These are phyloP conservation scores for Taeniopygia guttata DNA, from an alignment of 2,797 vertebrate genomes.

Conservation along the genomic window DNA sequence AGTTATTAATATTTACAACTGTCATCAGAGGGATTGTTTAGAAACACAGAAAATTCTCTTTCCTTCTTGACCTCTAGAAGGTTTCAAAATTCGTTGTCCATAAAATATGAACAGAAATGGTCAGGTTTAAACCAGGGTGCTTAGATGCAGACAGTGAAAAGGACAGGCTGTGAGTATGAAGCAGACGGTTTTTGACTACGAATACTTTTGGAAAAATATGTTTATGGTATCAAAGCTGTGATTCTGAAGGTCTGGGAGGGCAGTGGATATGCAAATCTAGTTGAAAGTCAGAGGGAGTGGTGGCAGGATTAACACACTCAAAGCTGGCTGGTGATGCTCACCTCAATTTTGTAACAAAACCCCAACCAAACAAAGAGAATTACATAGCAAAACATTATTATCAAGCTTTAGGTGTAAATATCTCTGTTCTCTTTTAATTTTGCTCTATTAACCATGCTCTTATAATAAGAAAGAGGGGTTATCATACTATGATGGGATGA, in stretches of 20 bases:
- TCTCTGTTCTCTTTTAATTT: neutral
- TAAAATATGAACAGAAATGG: neutral
- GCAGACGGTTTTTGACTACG: neutral
- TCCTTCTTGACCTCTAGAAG: neutral
- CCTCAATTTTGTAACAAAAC: neutral
- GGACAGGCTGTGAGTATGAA: neutral
- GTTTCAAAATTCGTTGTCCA: neutral
- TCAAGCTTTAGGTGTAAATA: neutral
- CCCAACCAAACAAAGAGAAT: neutral
- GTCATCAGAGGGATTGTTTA: neutral
- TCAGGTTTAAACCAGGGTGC: neutral
- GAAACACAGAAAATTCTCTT: neutral
- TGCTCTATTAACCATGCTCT: neutral
- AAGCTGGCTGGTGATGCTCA: neutral
- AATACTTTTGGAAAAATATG: neutral
- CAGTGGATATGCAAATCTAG: neutral
- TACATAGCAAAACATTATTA: neutral
- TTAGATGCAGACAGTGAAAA: neutral
- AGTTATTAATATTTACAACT: neutral
- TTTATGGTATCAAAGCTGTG: neutral
- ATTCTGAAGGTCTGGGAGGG: neutral
- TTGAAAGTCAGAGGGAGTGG: neutral
- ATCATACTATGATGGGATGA: neutral
- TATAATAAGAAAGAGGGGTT: neutral
- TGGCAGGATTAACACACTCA: neutral